Base-by-base conservation (phyloP, 2,113 vertebrate genomes). In the Miniopterus natalensis region DNA sequence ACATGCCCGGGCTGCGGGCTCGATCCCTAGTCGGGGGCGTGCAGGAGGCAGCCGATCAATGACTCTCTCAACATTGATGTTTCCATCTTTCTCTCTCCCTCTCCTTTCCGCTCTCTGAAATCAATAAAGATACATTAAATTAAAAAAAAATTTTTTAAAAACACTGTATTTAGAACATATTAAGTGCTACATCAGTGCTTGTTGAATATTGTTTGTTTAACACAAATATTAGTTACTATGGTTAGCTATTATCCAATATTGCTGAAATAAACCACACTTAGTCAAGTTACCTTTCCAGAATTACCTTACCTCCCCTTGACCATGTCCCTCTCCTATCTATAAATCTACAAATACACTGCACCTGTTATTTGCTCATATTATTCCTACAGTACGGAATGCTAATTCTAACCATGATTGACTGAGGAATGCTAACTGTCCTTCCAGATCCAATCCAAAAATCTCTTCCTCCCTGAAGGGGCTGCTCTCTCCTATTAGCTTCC, bases 291-390 rank as follows among this genome's bases (percentile, higher is more conserved):
- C 29, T 84, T 68, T 94, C 55, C 21, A 75, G 40, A 86, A 74
- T 71, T 57, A 74, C 13, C 11, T 85, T 42, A 74, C 51, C 15
- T 84, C 87, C 6, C 42, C n/a, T 78, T 25, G 57, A 68, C 15
- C 70, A 59, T 84, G 45, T 17, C 87, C 86, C 29, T 96, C n/a
- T 49, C n/a, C 59, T 77, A 23, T 71, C 61, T 63, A 53, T 88
- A 93, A 53, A 66, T 80, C 17, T 89, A 47, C 49, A 89, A 83
- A 79, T 78, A 81, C 6, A 53, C 53, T 51, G 53, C 20, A 42
- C 27, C 45, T 87, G 45, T 65, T 47, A 65, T n/a, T 57, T 93
- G 70, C 27, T 91, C 31, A n/a, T 73, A 57, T 40, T 78, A 51
- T 45, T 79, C 75, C 31, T 68, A 57, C 2, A 63, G 20, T 51